Evolutionary conservation across 37 sponge, comb jelly and placozoan species (phyloP), one percentile per base, ranked within the genome.

Genomic region (Eunapius fragilis): DNA sequence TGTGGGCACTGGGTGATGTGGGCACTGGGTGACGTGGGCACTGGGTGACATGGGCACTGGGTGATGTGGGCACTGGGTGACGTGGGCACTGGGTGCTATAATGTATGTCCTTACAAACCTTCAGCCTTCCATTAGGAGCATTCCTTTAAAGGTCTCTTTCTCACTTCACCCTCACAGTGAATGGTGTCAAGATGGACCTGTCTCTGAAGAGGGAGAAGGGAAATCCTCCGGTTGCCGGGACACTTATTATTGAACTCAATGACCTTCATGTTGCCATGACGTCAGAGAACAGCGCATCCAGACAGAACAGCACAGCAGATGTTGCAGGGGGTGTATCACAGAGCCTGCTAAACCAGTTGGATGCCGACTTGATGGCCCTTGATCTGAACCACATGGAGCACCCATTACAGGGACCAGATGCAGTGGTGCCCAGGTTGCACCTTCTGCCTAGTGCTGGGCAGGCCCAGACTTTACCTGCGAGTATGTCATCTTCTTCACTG

Each of bases 121-220:
- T n/a, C n/a, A n/a, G n/a, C n/a, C n/a, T n/a, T n/a, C n/a, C 71
- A 28, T 27, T 28, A 33, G 2, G 2, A 1, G 0, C 74, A 30
- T 77, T 38, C 25, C 48, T 38, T 33, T 45, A 41, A n/a, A n/a
- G n/a, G n/a, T 11, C 31, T 25, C 68, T 50, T 34, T 34, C 2
- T 24, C 77, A 36, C 77, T 77, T 6, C 41, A 25, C 41, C 35
- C 74, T 73, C 38, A 69, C 74, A 86, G 84, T 86, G 0, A 68
- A 77, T 58, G 38, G 32, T 31, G 25, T 83, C 31, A 78, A 77
- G 25, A 25, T 77, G 67, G 36, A 38, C 36, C 73, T 90, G 1
- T 76, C 86, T 26, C 78, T 90, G 73, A 76, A 19, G 72, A 90
- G 69, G 45, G 91, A 90, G 68, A 85, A 86, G 48, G 49, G 78